Evolutionary conservation across 2,797 vertebrate species (phyloP).

Genomic region (Chanos chanos): DNA sequence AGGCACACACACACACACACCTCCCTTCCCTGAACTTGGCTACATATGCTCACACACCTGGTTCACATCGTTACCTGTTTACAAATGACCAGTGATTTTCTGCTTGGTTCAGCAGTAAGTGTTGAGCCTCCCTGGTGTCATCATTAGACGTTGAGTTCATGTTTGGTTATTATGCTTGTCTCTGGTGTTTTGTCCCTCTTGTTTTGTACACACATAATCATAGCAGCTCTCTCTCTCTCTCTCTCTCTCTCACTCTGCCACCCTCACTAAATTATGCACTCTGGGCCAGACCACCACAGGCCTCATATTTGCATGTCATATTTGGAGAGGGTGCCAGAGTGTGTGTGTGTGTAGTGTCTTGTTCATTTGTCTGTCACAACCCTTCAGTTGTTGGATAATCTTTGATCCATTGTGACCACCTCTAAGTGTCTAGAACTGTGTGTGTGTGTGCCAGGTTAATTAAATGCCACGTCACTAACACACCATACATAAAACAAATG

Average conservation of each 20-base stretch:
- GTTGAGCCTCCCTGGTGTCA: conserved; percentile 89
- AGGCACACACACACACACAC: conserved; percentile 11
- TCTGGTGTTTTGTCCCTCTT: conserved; percentile 80
- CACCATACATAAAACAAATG: too few relatives aligned
- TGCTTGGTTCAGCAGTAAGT: conserved; percentile 98
- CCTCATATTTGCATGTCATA: conserved; percentile 84
- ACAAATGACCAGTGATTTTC: conserved; percentile 96
- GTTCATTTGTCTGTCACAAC: too few relatives aligned
- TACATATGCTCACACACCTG: conserved; percentile 91
- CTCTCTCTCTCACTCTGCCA: conserved; percentile 79
- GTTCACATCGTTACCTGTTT: conserved; percentile 90
- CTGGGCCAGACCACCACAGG: conserved; percentile 75
- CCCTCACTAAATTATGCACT: conserved; percentile 88
- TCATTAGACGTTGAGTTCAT: conserved; percentile 97
- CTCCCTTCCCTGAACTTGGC: conserved; percentile 62
- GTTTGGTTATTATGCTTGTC: conserved; percentile 88
- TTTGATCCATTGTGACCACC: too few relatives aligned
- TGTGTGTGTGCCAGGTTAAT: conserved; percentile 37
- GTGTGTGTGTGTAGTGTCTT: conserved; percentile 12
- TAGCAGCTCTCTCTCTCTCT: conserved; percentile 77
- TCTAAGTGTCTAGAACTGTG: too few relatives aligned
- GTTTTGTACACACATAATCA: conserved; percentile 83
- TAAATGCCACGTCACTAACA: too few relatives aligned
- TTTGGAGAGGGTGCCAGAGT: conserved; percentile 43
- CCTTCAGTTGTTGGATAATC: too few relatives aligned